phyloP scores from a whole-genome alignment of 2,888 invertebrate species.

The Boloria euphrosyne region DNA sequence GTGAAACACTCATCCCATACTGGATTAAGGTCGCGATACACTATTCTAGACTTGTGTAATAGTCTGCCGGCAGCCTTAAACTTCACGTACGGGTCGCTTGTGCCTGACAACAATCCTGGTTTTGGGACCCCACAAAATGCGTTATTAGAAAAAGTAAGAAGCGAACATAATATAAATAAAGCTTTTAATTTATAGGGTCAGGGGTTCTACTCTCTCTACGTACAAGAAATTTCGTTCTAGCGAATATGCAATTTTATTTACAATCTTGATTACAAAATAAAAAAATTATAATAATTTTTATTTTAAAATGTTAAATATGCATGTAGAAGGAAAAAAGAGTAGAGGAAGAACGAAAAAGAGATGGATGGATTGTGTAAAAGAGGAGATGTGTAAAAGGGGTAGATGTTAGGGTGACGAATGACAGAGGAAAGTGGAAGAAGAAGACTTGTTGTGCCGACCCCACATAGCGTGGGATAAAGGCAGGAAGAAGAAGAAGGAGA shows the following conservation, averaged over 20 bases:
- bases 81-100: conserved; percentile 98
- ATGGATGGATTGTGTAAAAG: too few species aligned
- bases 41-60: conserved; percentile 96
- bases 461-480: too few species aligned
- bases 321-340: too few species aligned
- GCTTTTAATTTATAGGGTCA: conserved; percentile 25
- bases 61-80: conserved; percentile 94
- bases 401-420: too few species aligned
- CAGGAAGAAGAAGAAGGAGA: too few species aligned
- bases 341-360: too few species aligned
- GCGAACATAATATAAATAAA: conserved; percentile 52
- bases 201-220: conserved; percentile 10
- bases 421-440: too few species aligned
- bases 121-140: conserved; percentile 70
- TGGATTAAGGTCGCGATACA: conserved; percentile 97
- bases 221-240: background rate
- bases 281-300: too few species aligned
- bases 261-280: too few species aligned
- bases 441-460: too few species aligned
- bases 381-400: too few species aligned
- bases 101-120: conserved; percentile 86
- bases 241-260: background rate
- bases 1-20: conserved; percentile 99
- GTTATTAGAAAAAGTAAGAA: conserved; percentile 69
- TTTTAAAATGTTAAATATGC: too few species aligned